Conservation (phyloP, 2,888 invertebrate genomes). For the Campopleginae sp. region DNA sequence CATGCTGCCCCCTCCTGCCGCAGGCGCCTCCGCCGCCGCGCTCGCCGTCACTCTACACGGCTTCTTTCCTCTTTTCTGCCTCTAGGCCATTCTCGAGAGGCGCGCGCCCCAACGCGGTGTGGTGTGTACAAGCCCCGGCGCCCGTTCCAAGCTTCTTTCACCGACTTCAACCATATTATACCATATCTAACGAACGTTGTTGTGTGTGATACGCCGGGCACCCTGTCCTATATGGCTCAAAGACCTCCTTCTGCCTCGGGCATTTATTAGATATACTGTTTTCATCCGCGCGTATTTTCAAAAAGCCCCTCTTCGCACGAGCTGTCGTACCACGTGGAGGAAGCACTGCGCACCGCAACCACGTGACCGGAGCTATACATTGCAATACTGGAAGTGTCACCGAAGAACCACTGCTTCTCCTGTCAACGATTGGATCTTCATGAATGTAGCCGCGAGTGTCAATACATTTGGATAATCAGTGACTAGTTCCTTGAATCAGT, state of each 20-base stretch:
- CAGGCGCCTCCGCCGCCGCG: slow-evolving; percentile 81
- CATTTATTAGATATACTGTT: slow-evolving; percentile 62
- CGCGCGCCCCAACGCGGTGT: slow-evolving; percentile 83
- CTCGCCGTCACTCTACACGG: slow-evolving; percentile 67
- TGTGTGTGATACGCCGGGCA: slow-evolving; percentile 43
- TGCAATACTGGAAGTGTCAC: slow-evolving; percentile 2
- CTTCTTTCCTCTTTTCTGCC: slow-evolving; percentile 85
- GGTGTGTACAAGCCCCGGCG: slow-evolving; percentile 77
- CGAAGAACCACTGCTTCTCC: neutral
- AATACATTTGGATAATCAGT: slow-evolving; percentile 10
- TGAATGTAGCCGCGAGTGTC: slow-evolving; percentile 20
- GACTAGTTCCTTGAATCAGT: neutral
- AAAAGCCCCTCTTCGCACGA: slow-evolving; percentile 42
- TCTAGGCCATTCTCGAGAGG: slow-evolving; percentile 85
- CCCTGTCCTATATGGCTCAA: slow-evolving; percentile 44
- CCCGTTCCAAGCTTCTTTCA: slow-evolving; percentile 69
- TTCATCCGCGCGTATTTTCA: slow-evolving; percentile 54
- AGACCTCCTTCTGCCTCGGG: slow-evolving; percentile 44
- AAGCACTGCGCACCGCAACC: neutral
- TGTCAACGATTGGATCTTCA: neutral
- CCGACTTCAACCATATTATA: slow-evolving; percentile 75
- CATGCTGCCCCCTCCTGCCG: slow-evolving; percentile 80
- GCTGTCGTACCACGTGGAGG: slow-evolving; percentile 10
- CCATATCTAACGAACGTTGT: slow-evolving; percentile 53
- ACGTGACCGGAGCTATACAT: neutral